Evolutionary conservation across 2,113 vertebrate genomes (phyloP).

Genomic region (Galbula dea): DNA sequence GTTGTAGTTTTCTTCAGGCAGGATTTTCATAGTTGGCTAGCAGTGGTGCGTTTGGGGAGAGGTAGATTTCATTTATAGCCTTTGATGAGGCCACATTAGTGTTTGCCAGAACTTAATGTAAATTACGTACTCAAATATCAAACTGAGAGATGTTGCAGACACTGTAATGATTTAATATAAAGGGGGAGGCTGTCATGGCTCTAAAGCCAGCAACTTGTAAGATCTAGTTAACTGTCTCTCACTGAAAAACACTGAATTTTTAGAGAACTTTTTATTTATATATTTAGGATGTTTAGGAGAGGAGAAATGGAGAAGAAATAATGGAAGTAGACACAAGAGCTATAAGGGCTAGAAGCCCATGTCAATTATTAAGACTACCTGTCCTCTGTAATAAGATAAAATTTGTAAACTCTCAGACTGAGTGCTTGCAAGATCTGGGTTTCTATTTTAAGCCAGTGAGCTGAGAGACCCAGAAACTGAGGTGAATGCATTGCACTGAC

Average conservation of each 20-base stretch:
- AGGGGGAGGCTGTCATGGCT: background rate
- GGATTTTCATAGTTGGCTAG: background rate
- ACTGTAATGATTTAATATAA: background rate
- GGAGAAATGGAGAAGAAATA: background rate
- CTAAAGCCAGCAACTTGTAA: background rate
- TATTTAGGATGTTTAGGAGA: background rate
- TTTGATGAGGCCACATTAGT: background rate
- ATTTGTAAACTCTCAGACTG: background rate
- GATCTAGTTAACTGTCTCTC: background rate
- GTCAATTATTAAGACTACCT: constrained; percentile 24
- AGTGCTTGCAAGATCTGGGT: background rate
- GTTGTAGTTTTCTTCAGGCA: background rate
- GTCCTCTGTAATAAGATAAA: background rate
- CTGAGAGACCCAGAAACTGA: background rate
- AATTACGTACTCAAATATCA: background rate
- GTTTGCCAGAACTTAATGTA: background rate
- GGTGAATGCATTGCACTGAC: fast-evolving
- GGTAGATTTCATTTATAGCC: background rate
- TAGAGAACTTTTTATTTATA: background rate
- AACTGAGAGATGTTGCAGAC: background rate
- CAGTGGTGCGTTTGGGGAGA: background rate
- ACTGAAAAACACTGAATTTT: background rate
- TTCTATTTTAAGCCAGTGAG: background rate
- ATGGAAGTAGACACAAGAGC: constrained; percentile 13
- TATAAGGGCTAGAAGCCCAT: background rate